A percentile compares a stretch with the other conserved stretches of the same genome.
These are phyloP conservation scores for Berghia stephanieae DNA, from an alignment of 1,140 invertebrate genomes.

Conservation along the genomic window DNA sequence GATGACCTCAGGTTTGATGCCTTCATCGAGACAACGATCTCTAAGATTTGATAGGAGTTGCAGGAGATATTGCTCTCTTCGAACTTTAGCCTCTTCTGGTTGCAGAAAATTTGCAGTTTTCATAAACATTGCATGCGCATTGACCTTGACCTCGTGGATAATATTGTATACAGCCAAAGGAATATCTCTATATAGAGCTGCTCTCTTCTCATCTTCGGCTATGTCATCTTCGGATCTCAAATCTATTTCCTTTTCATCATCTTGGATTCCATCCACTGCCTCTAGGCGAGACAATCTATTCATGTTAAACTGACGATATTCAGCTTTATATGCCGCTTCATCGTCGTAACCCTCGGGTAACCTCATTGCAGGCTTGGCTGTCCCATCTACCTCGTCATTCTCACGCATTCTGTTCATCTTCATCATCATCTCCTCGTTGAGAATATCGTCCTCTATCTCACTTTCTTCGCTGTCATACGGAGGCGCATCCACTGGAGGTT, in stretches of 20 bases:
- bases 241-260: slow-evolving; percentile 35
- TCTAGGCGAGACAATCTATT: background rate
- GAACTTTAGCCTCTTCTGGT: slow-evolving; percentile 3
- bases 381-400: slow-evolving; percentile 56
- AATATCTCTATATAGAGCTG: slow-evolving; percentile 22
- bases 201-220: background rate
- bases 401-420: slow-evolving; percentile 27
- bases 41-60: slow-evolving; percentile 19
- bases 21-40: slow-evolving; percentile 14
- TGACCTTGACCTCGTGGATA: slow-evolving; percentile 24
- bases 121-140: slow-evolving; percentile 21
- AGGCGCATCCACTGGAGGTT: slow-evolving; percentile 41
- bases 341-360: background rate
- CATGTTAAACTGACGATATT: background rate
- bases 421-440: slow-evolving; percentile 42
- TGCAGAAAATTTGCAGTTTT: slow-evolving; percentile 10
- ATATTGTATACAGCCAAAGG: slow-evolving; percentile 16
- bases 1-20: slow-evolving; percentile 13
- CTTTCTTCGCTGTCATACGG: slow-evolving; percentile 50
- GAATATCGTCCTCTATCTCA: slow-evolving; percentile 44
- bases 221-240: slow-evolving; percentile 19
- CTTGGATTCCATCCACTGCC: slow-evolving; percentile 24
- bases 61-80: slow-evolving; percentile 23
- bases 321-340: background rate
- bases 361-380: slow-evolving; percentile 26